phyloP scores from a whole-genome alignment of 1,140 invertebrate species.

The Cepaea nemoralis region DNA sequence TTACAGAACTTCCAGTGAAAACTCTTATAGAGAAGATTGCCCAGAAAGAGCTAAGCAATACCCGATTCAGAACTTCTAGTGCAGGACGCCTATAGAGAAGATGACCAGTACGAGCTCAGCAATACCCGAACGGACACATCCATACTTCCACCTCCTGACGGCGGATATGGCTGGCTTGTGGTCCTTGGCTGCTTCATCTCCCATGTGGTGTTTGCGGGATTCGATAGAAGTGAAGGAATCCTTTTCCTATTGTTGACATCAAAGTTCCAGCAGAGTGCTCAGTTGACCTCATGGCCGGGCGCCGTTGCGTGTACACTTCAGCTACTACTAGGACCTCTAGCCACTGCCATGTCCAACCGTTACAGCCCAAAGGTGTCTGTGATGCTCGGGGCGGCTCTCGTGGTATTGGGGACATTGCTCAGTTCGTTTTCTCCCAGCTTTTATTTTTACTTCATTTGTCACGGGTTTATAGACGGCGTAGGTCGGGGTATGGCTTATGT shows the following conservation, averaged over 20 bases:
- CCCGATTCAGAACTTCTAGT: too few species aligned
- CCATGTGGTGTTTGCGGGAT: conserved; percentile 50
- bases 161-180: conserved; percentile 50
- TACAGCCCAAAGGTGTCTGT: conserved; percentile 90
- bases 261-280: conserved; percentile 50
- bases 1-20: too few species aligned
- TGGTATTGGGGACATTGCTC: conserved; percentile 80
- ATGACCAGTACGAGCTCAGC: too few species aligned
- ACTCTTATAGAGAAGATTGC: too few species aligned
- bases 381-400: conserved; percentile 84
- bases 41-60: too few species aligned
- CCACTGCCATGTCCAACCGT: conserved; percentile 85
- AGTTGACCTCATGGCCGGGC: conserved; percentile 37
- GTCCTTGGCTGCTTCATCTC: conserved; percentile 45
- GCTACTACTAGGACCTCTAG: conserved; percentile 78
- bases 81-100: too few species aligned
- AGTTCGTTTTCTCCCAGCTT: conserved; percentile 84
- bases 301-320: conserved; percentile 13
- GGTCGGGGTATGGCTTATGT: conserved; percentile 38
- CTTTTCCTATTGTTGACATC: conserved; percentile 56
- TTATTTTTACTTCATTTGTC: conserved; percentile 83
- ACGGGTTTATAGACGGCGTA: conserved; percentile 80
- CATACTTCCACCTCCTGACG: too few species aligned
- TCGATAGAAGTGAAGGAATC: conserved; percentile 61
- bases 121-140: too few species aligned